Base-by-base conservation (phyloP, 2,797 vertebrate species). In the Gymnopithys bicolor region DNA sequence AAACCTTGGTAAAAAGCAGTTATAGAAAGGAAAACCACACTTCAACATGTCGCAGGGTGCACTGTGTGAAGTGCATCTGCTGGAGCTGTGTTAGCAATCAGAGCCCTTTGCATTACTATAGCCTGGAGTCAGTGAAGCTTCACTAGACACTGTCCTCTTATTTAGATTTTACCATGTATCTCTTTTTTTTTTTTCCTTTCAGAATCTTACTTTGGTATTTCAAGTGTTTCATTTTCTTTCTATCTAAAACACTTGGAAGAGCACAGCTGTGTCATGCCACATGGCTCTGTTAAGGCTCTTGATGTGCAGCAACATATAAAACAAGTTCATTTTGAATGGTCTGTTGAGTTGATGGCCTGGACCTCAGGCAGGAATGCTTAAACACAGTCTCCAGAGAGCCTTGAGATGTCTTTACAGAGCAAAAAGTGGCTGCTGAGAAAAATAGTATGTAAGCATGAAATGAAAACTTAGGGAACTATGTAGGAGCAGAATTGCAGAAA, bases 301-400 rank as follows among this genome's bases (percentile, higher is more conserved):
- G 52, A 56, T 74, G 49, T 51, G 60, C 53, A 85, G 75, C 68
- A 92, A 43, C 41, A 41, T 19, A 60, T 43, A 79, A 94, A 92
- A 53, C 52, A 74, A 66, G 71, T 14, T 90, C 35, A 83, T 95
- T 95, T 87, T 60, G 41, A 89, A 89, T 33, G 60, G 68, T 90
- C 78, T 89, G 0, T 60, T 71, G 86, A 90, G 71, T 32, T 92
- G 86, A 80, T 95, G 62, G 75, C 52, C 71, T 85, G 71, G 30
- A 95, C 39, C 28, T 77, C 52, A 25, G 68, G 56, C 68, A 87
- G 43, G 18, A 70, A 39, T 18, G 14, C 18, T 82, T 77, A 77
- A 95, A 52, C 27, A 62, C 39, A 59, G 5, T 74, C 67, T 85
- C 70, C 75, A 80, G 75, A 77, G 68, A 68, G 24, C 24, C 32